phyloP scores from a whole-genome alignment of 2,888 invertebrate species.

The Meghimatium bilineatum region DNA sequence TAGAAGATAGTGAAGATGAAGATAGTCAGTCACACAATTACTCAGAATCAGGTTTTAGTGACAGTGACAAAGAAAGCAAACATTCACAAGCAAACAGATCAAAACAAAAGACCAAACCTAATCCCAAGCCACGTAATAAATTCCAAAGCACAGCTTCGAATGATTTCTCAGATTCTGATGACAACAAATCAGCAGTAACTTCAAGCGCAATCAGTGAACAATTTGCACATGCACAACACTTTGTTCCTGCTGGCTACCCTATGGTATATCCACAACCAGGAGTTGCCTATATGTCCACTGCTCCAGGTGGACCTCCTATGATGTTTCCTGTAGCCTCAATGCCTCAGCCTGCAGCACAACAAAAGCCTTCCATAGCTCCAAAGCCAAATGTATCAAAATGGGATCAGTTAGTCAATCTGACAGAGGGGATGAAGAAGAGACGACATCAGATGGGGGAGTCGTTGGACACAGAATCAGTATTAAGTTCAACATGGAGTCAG shows the following conservation, averaged over 20 bases:
- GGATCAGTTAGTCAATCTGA: constrained; percentile 67
- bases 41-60: background rate
- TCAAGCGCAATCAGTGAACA: constrained; percentile 13
- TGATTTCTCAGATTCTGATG: constrained; percentile 28
- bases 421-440: constrained; percentile 58
- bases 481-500: constrained; percentile 64
- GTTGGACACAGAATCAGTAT: constrained; percentile 64
- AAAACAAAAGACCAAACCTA: constrained; percentile 58
- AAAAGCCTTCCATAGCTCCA: constrained; percentile 42
- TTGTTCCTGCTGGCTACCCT: constrained; percentile 30
- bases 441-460: constrained; percentile 44
- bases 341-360: constrained; percentile 29
- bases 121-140: constrained; percentile 60
- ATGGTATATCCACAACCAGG: constrained; percentile 33
- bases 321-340: constrained; percentile 40
- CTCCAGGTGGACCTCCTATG: constrained; percentile 45
- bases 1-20: background rate
- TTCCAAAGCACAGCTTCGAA: constrained; percentile 52
- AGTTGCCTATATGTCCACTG: constrained; percentile 37
- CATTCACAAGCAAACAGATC: constrained; percentile 32
- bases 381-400: constrained; percentile 64
- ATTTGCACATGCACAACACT: background rate
- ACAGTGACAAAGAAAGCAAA: constrained; percentile 14
- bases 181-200: background rate
- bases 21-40: background rate